Evolutionary conservation across 2,113 vertebrate species (phyloP).

Genomic region (Zapornia atra): DNA sequence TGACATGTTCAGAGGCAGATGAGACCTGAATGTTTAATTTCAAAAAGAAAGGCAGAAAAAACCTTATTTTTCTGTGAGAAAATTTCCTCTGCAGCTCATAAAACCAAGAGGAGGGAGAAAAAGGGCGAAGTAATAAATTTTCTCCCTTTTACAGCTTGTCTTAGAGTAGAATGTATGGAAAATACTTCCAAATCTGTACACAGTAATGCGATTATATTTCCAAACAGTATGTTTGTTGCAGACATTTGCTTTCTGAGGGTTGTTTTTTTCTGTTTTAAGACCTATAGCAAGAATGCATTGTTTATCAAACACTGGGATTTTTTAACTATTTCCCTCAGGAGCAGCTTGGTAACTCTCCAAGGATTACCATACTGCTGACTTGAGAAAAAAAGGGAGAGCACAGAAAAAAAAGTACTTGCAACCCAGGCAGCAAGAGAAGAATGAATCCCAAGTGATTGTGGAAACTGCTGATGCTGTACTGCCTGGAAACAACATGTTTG

Average conservation of each 20-base stretch:
- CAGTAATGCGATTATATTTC: background rate
- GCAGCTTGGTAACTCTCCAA: constrained; percentile 6
- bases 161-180: background rate
- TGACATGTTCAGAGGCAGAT: constrained; percentile 4
- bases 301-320: background rate
- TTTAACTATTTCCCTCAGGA: background rate
- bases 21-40: constrained; percentile 15
- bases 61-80: background rate
- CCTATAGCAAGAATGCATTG: background rate
- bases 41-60: background rate
- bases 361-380: constrained; percentile 39
- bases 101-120: background rate
- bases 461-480: background rate
- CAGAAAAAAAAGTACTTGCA: constrained; percentile 33
- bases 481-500: background rate
- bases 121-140: background rate
- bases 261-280: background rate
- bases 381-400: background rate
- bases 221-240: background rate
- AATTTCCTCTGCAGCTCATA: background rate
- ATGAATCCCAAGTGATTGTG: background rate
- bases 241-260: background rate
- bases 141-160: background rate
- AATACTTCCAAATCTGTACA: background rate
- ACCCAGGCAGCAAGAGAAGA: background rate